A percentile compares a stretch with the other conserved stretches of the same genome.
These are phyloP conservation scores for Ondatra zibethicus DNA, from an alignment of 2,113 vertebrate genomes.

Conservation along the genomic window DNA sequence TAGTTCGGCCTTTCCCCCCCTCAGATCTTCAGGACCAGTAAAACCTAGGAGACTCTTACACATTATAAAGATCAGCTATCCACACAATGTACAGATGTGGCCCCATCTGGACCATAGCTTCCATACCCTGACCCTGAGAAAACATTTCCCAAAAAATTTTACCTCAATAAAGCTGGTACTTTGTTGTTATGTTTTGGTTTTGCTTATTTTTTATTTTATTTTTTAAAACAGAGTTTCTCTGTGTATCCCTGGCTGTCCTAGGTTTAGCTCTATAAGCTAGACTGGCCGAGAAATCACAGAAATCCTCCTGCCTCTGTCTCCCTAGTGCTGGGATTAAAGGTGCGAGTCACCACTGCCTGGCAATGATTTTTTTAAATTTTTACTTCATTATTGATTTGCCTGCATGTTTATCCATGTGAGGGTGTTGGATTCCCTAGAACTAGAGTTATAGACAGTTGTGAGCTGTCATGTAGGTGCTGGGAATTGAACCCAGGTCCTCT, in stretches of 20 bases:
- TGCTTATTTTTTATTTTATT: background rate
- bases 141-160: background rate
- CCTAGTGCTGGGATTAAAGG: background rate
- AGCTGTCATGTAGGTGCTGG: background rate
- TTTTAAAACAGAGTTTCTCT: background rate
- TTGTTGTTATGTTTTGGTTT: background rate
- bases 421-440: background rate
- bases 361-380: background rate
- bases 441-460: background rate
- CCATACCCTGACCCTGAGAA: background rate
- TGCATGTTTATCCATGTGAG: background rate
- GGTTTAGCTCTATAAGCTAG: background rate
- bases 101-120: background rate
- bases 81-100: background rate
- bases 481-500: background rate
- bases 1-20: no score
- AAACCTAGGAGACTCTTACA: background rate
- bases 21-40: background rate
- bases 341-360: background rate
- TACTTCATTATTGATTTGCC: background rate
- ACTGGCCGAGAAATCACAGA: background rate
- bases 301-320: background rate
- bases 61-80: background rate
- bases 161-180: background rate
- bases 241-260: background rate